Evolutionary conservation across 2,113 vertebrate genomes (phyloP).

Genomic region (Psettodes erumei): DNA sequence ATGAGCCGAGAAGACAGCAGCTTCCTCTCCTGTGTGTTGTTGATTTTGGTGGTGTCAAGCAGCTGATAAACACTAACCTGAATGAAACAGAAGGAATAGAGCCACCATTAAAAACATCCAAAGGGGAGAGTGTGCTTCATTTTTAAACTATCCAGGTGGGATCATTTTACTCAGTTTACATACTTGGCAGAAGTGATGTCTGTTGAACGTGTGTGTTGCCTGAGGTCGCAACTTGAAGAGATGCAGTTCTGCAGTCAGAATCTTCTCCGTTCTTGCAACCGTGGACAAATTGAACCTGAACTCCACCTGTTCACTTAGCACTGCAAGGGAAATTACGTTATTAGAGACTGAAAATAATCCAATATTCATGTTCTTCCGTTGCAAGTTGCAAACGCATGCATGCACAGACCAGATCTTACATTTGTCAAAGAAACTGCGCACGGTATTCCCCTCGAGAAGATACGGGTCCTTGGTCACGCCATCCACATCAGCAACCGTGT

Average conservation of each 20-base stretch:
- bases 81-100: not conserved
- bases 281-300: constrained; percentile 88
- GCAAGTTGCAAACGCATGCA: not conserved
- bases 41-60: constrained; percentile 74
- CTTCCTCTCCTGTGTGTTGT: constrained; percentile 78
- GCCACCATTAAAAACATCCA: not conserved
- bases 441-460: constrained; percentile 89
- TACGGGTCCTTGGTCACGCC: constrained; percentile 90
- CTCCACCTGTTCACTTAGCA: constrained; percentile 83
- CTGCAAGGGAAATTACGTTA: constrained; percentile 57
- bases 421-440: constrained; percentile 92
- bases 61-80: constrained; percentile 91
- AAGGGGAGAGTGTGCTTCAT: not conserved
- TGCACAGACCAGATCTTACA: constrained; percentile 79
- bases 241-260: constrained; percentile 90
- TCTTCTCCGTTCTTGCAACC: constrained; percentile 86
- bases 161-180: not conserved
- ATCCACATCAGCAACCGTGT: constrained; percentile 88
- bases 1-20: constrained; percentile 87
- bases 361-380: not conserved
- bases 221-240: constrained; percentile 88
- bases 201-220: constrained; percentile 57
- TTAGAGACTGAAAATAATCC: constrained; percentile 21
- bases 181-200: constrained; percentile 91
- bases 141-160: not conserved